These are phyloP conservation scores for Athalia cordata DNA, from an alignment of 2,888 invertebrate species.

Conservation along the genomic window DNA sequence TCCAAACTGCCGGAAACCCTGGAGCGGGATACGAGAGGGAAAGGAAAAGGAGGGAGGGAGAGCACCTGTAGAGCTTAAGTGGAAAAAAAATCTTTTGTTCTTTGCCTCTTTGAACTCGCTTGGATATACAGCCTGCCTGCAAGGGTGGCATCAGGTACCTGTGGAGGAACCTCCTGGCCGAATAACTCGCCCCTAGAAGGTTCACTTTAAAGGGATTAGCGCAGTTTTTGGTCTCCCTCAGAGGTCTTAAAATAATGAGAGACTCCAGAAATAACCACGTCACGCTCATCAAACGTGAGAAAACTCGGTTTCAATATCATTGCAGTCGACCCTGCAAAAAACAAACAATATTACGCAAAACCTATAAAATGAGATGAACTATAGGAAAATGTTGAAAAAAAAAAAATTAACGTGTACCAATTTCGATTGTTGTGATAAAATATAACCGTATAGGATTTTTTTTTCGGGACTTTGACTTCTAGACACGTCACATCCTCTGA, in stretches of 20 bases:
- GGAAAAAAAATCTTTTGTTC: constrained; percentile 43
- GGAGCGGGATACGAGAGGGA: constrained; percentile 20
- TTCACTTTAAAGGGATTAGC: constrained; percentile 66
- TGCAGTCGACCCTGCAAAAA: not conserved
- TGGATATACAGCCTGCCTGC: constrained; percentile 31
- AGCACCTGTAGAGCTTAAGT: constrained; percentile 67
- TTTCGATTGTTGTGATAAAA: no score
- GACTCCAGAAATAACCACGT: constrained; percentile 50
- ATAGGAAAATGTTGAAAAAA: no score
- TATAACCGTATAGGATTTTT: no score
- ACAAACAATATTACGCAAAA: not conserved
- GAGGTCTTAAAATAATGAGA: constrained; percentile 41
- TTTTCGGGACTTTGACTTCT: no score
- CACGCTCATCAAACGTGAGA: constrained; percentile 60
- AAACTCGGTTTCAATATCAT: constrained; percentile 53
- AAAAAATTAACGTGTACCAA: no score
- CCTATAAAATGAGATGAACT: no score
- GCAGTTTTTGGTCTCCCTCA: constrained; percentile 41
- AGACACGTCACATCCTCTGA: not conserved
- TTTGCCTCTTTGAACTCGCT: constrained; percentile 35
- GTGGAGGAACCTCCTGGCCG: constrained; percentile 51
- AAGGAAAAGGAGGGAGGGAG: constrained; percentile 42
- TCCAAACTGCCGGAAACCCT: constrained; percentile 56
- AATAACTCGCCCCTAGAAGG: constrained; percentile 55
- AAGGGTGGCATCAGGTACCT: constrained; percentile 54